These are phyloP conservation scores for Heterochromis multidens DNA, from an alignment of 2,113 vertebrate species.

Conservation along the genomic window DNA sequence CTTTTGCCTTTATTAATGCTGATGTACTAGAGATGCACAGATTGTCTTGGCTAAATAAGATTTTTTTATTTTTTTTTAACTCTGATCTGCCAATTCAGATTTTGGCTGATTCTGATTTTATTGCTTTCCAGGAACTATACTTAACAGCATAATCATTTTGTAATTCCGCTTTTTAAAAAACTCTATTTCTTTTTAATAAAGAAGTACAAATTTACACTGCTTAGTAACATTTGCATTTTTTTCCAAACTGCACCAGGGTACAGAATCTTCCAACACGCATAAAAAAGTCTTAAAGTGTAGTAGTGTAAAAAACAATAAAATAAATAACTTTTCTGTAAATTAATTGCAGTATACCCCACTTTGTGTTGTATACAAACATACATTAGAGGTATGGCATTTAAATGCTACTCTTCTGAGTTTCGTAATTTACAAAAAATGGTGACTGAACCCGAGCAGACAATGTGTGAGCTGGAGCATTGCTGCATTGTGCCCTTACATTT, in stretches of 20 bases:
- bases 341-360: background rate
- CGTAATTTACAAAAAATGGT: background rate
- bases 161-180: background rate
- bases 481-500: background rate
- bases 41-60: background rate
- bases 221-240: background rate
- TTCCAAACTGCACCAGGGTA: background rate
- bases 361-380: background rate
- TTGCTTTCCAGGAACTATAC: background rate
- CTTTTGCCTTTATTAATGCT: background rate
- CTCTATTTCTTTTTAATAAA: too few relatives aligned
- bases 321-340: background rate
- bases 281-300: background rate
- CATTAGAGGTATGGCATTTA: background rate
- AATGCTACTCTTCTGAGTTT: background rate
- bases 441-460: too few relatives aligned
- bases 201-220: too few relatives aligned
- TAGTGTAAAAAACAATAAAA: background rate
- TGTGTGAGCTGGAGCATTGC: background rate
- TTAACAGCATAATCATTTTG: background rate
- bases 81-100: background rate
- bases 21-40: background rate
- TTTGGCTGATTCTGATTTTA: background rate
- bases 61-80: background rate
- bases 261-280: background rate